phyloP scores from a whole-genome alignment of 1,140 invertebrate genomes.

The Spodoptera litura region DNA sequence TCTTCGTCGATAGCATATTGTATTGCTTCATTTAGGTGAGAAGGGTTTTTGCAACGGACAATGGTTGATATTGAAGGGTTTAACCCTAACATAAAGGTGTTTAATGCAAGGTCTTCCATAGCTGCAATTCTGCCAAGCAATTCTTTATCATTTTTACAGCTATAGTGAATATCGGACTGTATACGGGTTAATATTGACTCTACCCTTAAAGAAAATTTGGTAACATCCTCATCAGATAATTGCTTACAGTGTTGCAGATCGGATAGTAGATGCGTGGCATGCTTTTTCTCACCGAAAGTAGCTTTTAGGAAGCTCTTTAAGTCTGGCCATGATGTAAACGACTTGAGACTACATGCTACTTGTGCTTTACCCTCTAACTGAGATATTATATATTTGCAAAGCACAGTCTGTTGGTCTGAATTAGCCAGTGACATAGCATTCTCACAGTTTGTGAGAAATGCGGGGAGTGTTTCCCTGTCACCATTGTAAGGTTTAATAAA shows the following conservation, averaged over 20 bases:
- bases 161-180: constrained; percentile 54
- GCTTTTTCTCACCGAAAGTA: constrained; percentile 59
- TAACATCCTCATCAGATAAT: constrained; percentile 46
- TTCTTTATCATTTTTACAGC: constrained; percentile 29
- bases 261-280: constrained; percentile 51
- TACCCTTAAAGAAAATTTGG: constrained; percentile 50
- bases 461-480: constrained; percentile 45
- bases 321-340: constrained; percentile 44
- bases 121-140: constrained; percentile 55
- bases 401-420: constrained; percentile 44
- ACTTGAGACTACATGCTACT: constrained; percentile 50
- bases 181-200: constrained; percentile 53
- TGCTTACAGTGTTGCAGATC: constrained; percentile 57
- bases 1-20: constrained; percentile 51
- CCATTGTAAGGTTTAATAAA: constrained; percentile 50
- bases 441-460: constrained; percentile 53
- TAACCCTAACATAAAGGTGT: constrained; percentile 57
- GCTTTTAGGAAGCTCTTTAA: constrained; percentile 55
- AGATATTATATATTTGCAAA: constrained; percentile 53
- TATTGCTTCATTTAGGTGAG: constrained; percentile 47
- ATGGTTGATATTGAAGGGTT: constrained; percentile 47
- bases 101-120: constrained; percentile 58
- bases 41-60: constrained; percentile 55
- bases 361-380: constrained; percentile 55
- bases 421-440: constrained; percentile 46